Evolutionary conservation across 2,797 vertebrate species (phyloP).

Genomic region (Momotus momota): DNA sequence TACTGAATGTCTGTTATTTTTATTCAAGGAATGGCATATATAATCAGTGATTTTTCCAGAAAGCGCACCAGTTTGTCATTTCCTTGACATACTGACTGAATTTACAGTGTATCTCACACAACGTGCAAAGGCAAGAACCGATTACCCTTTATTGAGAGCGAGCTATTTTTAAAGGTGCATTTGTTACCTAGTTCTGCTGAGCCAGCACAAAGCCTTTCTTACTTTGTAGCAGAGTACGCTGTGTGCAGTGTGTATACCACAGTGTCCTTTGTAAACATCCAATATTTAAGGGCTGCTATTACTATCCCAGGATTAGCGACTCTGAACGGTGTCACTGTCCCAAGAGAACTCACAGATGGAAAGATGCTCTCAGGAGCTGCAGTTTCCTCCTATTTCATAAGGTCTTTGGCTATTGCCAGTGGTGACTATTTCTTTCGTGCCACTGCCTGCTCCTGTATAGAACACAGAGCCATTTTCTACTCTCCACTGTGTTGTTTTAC

Average conservation of each 20-base stretch:
- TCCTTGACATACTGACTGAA: neutral
- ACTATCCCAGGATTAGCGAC: neutral
- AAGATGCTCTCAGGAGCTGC: neutral
- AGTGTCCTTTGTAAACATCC: neutral
- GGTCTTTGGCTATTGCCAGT: neutral
- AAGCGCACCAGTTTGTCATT: neutral
- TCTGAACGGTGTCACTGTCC: neutral
- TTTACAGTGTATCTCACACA: constrained; percentile 3
- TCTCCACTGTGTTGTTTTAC: neutral
- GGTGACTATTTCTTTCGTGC: neutral
- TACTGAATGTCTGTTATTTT: neutral
- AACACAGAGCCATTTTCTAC: neutral
- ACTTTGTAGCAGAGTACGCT: neutral
- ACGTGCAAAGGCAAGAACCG: neutral
- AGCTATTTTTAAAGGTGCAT: constrained; percentile 14
- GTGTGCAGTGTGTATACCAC: neutral
- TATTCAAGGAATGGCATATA: neutral
- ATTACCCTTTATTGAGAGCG: constrained; percentile 9
- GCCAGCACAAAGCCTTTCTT: constrained; percentile 10
- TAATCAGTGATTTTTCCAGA: neutral
- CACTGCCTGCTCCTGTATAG: neutral
- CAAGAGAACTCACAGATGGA: neutral
- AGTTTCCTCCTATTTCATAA: neutral
- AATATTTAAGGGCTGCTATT: neutral
- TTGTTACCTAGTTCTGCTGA: neutral